Percentiles rank a stretch among this genome's conserved stretches.
Conservation (phyloP, 2,797 vertebrate genomes). For the Scolopax rusticola region DNA sequence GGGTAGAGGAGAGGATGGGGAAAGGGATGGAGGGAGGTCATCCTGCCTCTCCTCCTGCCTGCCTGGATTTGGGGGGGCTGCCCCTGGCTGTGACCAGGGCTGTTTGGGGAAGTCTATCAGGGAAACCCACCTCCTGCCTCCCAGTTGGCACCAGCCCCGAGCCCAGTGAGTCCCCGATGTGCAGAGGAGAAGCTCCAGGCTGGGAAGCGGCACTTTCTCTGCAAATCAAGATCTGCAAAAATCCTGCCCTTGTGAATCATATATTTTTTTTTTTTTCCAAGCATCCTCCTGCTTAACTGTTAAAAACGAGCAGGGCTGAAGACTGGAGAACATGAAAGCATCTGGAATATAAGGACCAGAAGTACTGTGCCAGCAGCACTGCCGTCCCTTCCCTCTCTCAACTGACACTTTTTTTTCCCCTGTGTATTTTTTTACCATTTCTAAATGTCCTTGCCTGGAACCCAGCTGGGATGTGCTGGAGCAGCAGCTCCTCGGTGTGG, state of each 20-base stretch:
- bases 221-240: background rate
- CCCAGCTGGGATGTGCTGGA: background rate
- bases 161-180: rapidly evolving
- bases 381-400: background rate
- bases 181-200: background rate
- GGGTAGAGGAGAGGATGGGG: background rate
- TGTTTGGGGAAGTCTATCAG: background rate
- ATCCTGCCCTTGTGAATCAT: background rate
- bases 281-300: background rate
- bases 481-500: background rate
- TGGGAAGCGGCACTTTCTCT: background rate
- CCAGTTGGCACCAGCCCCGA: background rate
- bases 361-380: background rate
- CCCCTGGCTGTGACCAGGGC: background rate
- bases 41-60: background rate
- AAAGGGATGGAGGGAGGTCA: background rate
- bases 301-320: background rate
- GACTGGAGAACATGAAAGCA: background rate
- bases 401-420: background rate
- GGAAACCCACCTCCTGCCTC: background rate
- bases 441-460: rapidly evolving
- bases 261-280: background rate
- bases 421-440: background rate
- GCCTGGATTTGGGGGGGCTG: background rate
- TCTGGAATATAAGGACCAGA: background rate